Base-by-base conservation (phyloP, 2,888 invertebrate genomes). In the Drosophila fulvimacula region DNA sequence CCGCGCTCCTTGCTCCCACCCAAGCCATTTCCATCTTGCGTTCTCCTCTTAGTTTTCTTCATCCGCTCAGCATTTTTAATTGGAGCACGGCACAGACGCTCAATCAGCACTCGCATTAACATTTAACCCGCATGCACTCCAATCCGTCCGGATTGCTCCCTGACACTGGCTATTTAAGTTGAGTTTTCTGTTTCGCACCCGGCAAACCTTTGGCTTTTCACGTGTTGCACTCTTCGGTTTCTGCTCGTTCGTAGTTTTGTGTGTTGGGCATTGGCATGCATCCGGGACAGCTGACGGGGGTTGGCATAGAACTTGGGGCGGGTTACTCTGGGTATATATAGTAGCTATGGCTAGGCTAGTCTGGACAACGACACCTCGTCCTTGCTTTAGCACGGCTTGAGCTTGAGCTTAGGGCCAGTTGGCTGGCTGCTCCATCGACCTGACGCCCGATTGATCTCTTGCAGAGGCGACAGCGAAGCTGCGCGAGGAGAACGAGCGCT, bases 401-500 rank as follows among this genome's bases (percentile, higher is more conserved):
- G 83, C 83, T 83, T 78, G 61, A 85, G 80, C 82, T 76, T 82
- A 66, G 64, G 57, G 73, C 44, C 10, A 15, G 39, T 44, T 44
- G 60, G 32, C 41, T 5, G 10, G 30, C 17, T 34, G 34, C 5
- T 27, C 11, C 10, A 30, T 17, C n/a, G n/a, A 9, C 9, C 27
- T 39, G 27, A 17, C 6, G 11, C 13, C 9, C 13, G 11, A 13
- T n/a, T 17, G 34, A 60, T 72, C 58, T 63, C 19, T 74, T 80
- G 4, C 77, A 92, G 92, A 92, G 44, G 88, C 90, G 11, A 81
- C 90, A 11, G 81, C 86, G 62, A 92, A 91, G 70, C 68, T 92
- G 32, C 91, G 94, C 93, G 89, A 94, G 93, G 96, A 97, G 90
- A 97, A 97, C 92, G 97, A 97, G 91, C 94, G 96, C 66, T 93